Base-by-base conservation (phyloP, 2,888 invertebrate species). In the Apoderus coryli region DNA sequence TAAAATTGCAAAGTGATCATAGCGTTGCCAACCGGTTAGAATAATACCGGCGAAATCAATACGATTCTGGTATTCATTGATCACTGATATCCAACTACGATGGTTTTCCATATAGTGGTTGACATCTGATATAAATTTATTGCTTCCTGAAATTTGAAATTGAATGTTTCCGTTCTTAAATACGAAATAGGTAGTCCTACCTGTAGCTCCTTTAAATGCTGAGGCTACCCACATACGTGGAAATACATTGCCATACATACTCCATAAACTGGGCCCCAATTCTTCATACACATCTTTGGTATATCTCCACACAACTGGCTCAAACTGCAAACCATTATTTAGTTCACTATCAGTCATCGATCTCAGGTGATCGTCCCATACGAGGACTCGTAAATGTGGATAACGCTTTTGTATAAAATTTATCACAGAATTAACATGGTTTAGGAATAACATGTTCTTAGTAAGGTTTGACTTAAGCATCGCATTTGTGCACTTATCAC, bases 281-380 rank as follows among this genome's bases (percentile, higher is more conserved):
- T 51, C 50, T 13, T 48, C 47, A 25, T 48, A 49, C 16, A 61
- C 58, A 34, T 64, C 59, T 9, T 56, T 54, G 2, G 62, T 56
- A 44, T 80, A 80, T 33, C 72, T 67, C 80, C 80, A 80, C n/a
- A 72, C 67, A 1, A 80, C 74, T 1, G 73, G 72, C 44, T 76
- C 69, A 1, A 76, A 54, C 27, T 54, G 47, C n/a, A 65, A 59
- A 25, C 34, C 34, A 9, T 24, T 24, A 7, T 24, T 24, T 6
- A 70, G 61, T 32, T 64, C 57, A 4, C 53, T 46, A 1, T 62
- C 54, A 4, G 60, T 59, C 16, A 74, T 63, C 5, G 61, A 54
- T 12, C 80, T 60, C 31, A 85, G 65, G 66, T 84, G 79, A 46
- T 88, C 86, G 44, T 85, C 84, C 85, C 85, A 86, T 50, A 82